Evolutionary conservation across 2,113 vertebrate species (phyloP).

Genomic region (Heterotis niloticus): DNA sequence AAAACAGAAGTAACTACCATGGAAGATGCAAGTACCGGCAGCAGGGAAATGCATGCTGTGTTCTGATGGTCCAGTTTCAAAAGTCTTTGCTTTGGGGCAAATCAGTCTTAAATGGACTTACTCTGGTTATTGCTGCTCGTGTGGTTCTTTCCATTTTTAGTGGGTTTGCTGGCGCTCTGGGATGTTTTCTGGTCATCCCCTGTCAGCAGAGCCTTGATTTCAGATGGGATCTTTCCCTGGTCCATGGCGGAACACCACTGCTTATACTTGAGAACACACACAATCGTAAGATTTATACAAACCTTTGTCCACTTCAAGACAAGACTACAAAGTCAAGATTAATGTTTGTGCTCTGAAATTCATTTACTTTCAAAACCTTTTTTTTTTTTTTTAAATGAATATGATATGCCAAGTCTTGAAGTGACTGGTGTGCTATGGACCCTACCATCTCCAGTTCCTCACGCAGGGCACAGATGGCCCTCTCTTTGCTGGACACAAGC

Average conservation of each 20-base stretch:
- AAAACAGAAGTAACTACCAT: no score
- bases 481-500: constrained; percentile 89
- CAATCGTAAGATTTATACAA: not conserved
- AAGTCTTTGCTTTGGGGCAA: not conserved
- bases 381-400: no score
- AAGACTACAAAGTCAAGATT: no score
- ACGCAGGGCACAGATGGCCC: constrained; percentile 90
- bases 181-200: constrained; percentile 82
- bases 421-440: no score
- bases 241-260: constrained; percentile 98
- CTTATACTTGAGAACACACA: constrained; percentile 78
- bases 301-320: no score
- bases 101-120: constrained; percentile 44
- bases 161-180: constrained; percentile 66
- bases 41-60: not conserved
- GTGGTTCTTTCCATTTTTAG: constrained; percentile 69
- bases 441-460: constrained; percentile 97
- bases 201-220: constrained; percentile 92
- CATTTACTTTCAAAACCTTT: no score
- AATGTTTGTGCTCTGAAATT: no score
- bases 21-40: no score
- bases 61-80: no score
- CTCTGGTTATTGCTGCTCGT: constrained; percentile 63
- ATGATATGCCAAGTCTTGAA: no score
- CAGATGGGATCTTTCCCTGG: constrained; percentile 96